Conservation (phyloP, 2,888 invertebrate genomes). For the Amphipyra tragopoginis region DNA sequence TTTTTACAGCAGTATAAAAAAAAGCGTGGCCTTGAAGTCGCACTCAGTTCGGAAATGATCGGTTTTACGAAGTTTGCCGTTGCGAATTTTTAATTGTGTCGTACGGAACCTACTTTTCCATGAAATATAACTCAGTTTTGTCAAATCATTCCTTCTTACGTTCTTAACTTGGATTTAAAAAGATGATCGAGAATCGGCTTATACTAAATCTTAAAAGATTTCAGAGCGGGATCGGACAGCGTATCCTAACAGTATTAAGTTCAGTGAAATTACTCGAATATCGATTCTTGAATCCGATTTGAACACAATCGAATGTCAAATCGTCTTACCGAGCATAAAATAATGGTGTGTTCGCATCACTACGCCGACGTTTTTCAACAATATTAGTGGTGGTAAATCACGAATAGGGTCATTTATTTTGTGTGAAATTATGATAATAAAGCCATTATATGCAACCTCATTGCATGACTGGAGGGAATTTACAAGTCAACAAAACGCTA, state of each 20-base stretch:
- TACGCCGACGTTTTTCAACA: conserved; percentile 58
- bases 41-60: too few species aligned
- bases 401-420: conserved; percentile 74
- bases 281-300: conserved; percentile 22
- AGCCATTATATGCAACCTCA: conserved; percentile 79
- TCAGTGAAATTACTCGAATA: conserved; percentile 31
- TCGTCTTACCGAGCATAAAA: conserved; percentile 23
- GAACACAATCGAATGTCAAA: conserved; percentile 32
- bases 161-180: conserved; percentile 1
- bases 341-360: conserved; percentile 31
- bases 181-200: conserved; percentile 14
- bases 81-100: too few species aligned
- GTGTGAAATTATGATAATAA: conserved; percentile 78
- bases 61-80: too few species aligned
- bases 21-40: too few species aligned
- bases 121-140: too few species aligned
- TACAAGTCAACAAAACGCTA: conserved; percentile 65
- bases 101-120: too few species aligned
- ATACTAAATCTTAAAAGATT: conserved; percentile 25
- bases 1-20: too few species aligned
- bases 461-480: conserved; percentile 79
- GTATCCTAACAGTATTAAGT: conserved; percentile 29
- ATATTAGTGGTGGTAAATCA: conserved; percentile 74
- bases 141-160: too few species aligned
- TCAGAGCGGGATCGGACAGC: conserved; percentile 20